Evolutionary conservation across 2,888 invertebrate genomes (phyloP).

Genomic region (Saturnia japonica): DNA sequence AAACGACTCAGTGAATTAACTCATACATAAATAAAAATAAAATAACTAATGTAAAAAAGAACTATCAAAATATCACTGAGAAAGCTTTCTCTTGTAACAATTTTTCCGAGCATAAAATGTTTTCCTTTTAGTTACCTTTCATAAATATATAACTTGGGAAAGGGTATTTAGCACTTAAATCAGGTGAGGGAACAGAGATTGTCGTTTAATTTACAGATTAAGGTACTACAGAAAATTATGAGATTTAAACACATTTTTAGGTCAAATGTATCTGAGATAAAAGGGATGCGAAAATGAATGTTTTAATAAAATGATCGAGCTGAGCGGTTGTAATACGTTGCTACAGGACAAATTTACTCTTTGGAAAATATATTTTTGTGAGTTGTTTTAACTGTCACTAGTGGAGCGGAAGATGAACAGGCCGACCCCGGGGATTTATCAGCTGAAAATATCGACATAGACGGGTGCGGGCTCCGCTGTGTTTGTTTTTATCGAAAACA

Average conservation of each 20-base stretch:
- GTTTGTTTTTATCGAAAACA: constrained; percentile 28
- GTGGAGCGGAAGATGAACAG: constrained; percentile 49
- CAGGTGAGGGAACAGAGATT: constrained; percentile 53
- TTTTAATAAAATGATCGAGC: constrained; percentile 44
- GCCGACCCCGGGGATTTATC: constrained; percentile 46
- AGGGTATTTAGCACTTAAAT: constrained; percentile 55
- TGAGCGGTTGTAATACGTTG: constrained; percentile 40
- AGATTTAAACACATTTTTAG: constrained; percentile 55
- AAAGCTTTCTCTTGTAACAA: constrained; percentile 14
- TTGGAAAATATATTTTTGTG: constrained; percentile 36
- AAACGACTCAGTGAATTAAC: background rate
- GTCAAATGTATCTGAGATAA: constrained; percentile 52
- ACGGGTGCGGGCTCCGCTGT: constrained; percentile 24
- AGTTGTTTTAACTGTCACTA: constrained; percentile 40
- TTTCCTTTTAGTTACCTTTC: background rate
- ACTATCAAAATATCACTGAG: background rate
- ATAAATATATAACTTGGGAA: constrained; percentile 26
- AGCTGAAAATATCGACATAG: constrained; percentile 41
- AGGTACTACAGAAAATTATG: constrained; percentile 49
- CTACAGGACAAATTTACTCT: constrained; percentile 36
- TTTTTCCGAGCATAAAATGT: background rate
- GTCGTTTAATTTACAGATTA: constrained; percentile 57
- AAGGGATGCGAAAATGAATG: constrained; percentile 55
- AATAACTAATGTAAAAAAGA: no score
- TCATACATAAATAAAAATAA: background rate